A percentile compares a stretch with the other conserved stretches of the same genome.
These are phyloP conservation scores for Nycticebus coucang DNA, from an alignment of 2,113 vertebrate genomes.

Conservation along the genomic window DNA sequence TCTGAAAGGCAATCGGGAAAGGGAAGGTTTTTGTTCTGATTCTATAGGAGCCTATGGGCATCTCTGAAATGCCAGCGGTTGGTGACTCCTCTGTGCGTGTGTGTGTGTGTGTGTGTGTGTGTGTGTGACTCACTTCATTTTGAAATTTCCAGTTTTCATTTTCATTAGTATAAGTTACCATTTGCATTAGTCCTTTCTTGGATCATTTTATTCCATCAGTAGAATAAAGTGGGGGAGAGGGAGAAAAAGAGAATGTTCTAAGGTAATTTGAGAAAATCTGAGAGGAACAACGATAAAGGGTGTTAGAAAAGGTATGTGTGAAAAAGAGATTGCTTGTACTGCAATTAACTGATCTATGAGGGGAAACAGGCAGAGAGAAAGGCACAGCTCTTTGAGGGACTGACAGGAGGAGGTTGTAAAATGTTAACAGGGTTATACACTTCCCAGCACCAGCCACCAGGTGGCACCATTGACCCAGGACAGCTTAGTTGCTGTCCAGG, in stretches of 20 bases:
- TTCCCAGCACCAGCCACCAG: slow-evolving; percentile 72
- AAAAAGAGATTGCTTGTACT: not conserved
- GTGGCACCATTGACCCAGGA: slow-evolving; percentile 81
- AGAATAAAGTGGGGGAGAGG: slow-evolving; percentile 5
- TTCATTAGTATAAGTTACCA: not conserved
- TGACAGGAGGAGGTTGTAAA: not conserved
- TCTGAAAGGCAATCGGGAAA: not conserved
- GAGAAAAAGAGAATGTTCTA: slow-evolving; percentile 37
- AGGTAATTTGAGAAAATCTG: not conserved
- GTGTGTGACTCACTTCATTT: not conserved
- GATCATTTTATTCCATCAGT: not conserved
- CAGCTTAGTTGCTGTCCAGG: slow-evolving; percentile 77
- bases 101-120: not conserved
- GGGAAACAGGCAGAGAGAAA: not conserved
- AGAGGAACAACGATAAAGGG: not conserved
- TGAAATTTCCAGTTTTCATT: not conserved
- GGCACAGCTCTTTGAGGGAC: not conserved
- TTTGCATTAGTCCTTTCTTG: not conserved
- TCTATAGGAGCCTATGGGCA: not conserved
- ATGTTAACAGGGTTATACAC: not conserved
- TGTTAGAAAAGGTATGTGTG: not conserved
- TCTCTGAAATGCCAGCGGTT: not conserved
- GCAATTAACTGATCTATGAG: not conserved
- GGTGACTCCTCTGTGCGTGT: not conserved
- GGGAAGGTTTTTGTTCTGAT: slow-evolving; percentile 29